Evolutionary conservation across 2,113 vertebrate species (phyloP).

Genomic region (Channa argus): DNA sequence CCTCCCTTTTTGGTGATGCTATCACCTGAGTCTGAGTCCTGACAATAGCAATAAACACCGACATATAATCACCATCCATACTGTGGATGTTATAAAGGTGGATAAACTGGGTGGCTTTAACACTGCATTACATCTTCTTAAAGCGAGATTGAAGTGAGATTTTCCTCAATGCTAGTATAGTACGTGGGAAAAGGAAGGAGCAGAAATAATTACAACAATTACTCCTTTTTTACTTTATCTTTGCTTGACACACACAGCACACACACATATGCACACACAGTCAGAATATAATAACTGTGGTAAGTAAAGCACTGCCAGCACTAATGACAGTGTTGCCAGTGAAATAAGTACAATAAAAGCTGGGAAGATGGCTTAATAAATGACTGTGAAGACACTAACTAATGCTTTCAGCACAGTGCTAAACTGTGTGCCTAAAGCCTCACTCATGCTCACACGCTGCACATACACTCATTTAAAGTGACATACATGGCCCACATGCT

Average conservation of each 20-base stretch:
- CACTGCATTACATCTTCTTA: constrained; percentile 3
- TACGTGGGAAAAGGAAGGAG: constrained; percentile 36
- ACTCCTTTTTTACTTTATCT: constrained; percentile 64
- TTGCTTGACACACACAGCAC: constrained; percentile 36
- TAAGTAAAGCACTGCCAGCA: constrained; percentile 58
- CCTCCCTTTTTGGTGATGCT: background rate
- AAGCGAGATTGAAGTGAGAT: background rate
- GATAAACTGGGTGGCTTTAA: constrained; percentile 17
- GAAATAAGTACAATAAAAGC: constrained; percentile 59
- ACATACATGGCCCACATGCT: background rate
- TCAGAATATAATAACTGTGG: constrained; percentile 60
- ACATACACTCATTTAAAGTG: constrained; percentile 1
- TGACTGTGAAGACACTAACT: constrained; percentile 59
- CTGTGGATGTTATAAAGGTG: constrained; percentile 12
- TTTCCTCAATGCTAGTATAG: constrained; percentile 19
- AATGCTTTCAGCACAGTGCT: constrained; percentile 53
- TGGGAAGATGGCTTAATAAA: constrained; percentile 64
- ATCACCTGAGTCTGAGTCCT: constrained; percentile 1
- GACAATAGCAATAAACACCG: constrained; percentile 42
- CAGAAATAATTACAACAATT: constrained; percentile 76
- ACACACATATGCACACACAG: constrained; percentile 29
- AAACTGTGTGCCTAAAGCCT: constrained; percentile 13
- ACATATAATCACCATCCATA: constrained; percentile 10
- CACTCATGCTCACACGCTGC: background rate
- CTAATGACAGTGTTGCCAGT: constrained; percentile 68